These are phyloP conservation scores for Molanna angustata DNA, from an alignment of 2,888 invertebrate species.

Conservation along the genomic window DNA sequence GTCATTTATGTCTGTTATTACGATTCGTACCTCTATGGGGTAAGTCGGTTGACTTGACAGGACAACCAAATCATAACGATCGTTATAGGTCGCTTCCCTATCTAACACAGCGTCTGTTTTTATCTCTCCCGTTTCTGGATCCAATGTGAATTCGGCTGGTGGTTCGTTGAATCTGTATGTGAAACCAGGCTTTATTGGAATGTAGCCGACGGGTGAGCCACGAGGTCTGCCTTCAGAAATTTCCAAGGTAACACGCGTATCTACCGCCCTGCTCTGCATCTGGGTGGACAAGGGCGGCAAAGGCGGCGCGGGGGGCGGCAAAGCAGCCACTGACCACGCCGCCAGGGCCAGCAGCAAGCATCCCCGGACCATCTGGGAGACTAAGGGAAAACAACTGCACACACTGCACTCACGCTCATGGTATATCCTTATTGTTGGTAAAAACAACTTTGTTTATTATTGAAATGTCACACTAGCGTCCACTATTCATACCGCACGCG, in stretches of 20 bases:
- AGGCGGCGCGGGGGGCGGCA: conserved; percentile 25
- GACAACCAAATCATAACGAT: conserved; percentile 87
- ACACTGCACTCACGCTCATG: conserved; percentile 21
- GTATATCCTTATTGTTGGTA: conserved; percentile 9
- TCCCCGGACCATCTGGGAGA: conserved; percentile 38
- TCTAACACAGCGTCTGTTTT: conserved; percentile 79
- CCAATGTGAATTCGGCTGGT: conserved; percentile 80
- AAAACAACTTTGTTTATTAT: conserved; percentile 16
- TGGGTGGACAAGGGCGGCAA: conserved; percentile 51
- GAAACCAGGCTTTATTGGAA: conserved; percentile 83
- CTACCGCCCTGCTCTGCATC: conserved; percentile 87
- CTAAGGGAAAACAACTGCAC: conserved; percentile 10
- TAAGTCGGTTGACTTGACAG: conserved; percentile 89
- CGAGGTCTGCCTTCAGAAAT: conserved; percentile 82
- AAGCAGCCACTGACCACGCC: conserved; percentile 49
- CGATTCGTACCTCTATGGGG: conserved; percentile 87
- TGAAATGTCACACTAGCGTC: conserved; percentile 13
- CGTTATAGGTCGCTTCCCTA: conserved; percentile 73
- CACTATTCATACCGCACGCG: conserved; percentile 23
- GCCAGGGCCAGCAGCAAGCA: conserved; percentile 48
- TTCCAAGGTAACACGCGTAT: conserved; percentile 82
- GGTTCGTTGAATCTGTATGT: conserved; percentile 93
- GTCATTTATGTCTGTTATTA: conserved; percentile 90
- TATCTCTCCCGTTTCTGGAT: conserved; percentile 82
- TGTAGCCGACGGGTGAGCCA: conserved; percentile 81